Base-by-base conservation (phyloP, 1,140 invertebrate genomes). In the Brachionus rubens region DNA sequence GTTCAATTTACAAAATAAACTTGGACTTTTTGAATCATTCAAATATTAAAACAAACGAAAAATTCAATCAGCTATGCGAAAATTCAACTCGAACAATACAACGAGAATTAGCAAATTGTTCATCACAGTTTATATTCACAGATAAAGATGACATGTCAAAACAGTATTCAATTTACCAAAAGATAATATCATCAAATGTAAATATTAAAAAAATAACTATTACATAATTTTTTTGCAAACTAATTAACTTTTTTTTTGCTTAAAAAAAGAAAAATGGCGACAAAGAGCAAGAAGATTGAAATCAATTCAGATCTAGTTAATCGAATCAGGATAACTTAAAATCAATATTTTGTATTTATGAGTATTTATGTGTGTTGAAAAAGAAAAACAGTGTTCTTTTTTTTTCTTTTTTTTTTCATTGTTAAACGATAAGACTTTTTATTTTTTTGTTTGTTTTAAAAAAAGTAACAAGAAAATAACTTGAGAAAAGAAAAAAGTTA, bases 141-240 rank as follows among this genome's bases (percentile, higher is more conserved):
- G 68, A 72, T 48, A 28, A 48, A 19, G 19, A 40, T 14, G 68
- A 50, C 24, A 50, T 72, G 46, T 33, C 68, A 10, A 54, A 72
- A 54, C 68, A 48, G 46, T 72, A 72, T 72, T 72, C 68, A 40
- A 50, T 48, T 33, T 72, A 72, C 28, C 68, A 72, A 72, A 48
- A 54, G 33, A 50, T 72, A 21, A 72, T 72, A 12, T 72, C 68
- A 28, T 72, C 68, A 54, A 72, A 72, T 54, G 68, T 72, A 72
- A 54, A 10, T 7, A 14, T 19, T 40, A 21, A 12, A 41, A n/a
- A 10, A 26, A 65, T 24, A 52, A 9, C 33, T 36, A 9, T 14
- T 46, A 46, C 14, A 33, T 2, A 33, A 33, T 30, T n/a, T 12
- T 26, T 28, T 65, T 24, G n/a, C n/a, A n/a, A n/a, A n/a, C 26